These are phyloP conservation scores for Misgurnus mizolepis DNA, from an alignment of 2,113 vertebrate genomes.

Conservation along the genomic window DNA sequence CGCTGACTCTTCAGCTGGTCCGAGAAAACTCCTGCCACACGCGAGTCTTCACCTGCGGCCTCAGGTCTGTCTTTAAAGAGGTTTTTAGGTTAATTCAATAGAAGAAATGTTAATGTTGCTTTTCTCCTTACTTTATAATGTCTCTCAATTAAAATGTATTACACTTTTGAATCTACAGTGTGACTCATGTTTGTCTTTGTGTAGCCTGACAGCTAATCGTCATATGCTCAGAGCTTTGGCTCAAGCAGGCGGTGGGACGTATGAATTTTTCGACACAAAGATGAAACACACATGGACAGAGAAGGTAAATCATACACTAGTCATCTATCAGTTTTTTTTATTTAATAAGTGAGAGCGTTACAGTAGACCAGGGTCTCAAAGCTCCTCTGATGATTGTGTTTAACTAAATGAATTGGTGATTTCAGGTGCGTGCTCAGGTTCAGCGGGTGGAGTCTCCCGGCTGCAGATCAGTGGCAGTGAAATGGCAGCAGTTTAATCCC, in stretches of 20 bases:
- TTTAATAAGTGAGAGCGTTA: background rate
- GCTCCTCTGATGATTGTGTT: conserved; percentile 1
- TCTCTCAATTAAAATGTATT: background rate
- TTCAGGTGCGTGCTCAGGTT: conserved; percentile 77
- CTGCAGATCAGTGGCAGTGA: conserved; percentile 83
- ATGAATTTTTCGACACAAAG: conserved; percentile 85
- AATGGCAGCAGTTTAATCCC: conserved; percentile 82
- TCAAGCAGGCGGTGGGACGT: conserved; percentile 81
- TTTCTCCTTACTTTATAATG: background rate
- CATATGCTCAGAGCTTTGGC: conserved; percentile 84
- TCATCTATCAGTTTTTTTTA: background rate
- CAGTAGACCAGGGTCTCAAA: background rate
- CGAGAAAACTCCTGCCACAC: conserved; percentile 74
- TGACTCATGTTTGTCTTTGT: background rate
- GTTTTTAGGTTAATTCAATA: background rate
- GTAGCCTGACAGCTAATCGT: conserved; percentile 82
- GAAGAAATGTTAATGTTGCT: background rate
- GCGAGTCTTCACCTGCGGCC: conserved; percentile 84
- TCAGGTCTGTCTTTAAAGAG: conserved; percentile 72
- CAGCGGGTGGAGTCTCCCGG: conserved; percentile 72
- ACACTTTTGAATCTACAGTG: background rate
- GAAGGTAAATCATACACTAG: conserved; percentile 72
- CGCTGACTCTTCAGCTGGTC: conserved; percentile 75
- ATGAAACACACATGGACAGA: conserved; percentile 81
- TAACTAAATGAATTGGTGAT: conserved; percentile 24